These are phyloP conservation scores for Drosophila rubida DNA, from an alignment of 2,888 invertebrate genomes.

Conservation along the genomic window DNA sequence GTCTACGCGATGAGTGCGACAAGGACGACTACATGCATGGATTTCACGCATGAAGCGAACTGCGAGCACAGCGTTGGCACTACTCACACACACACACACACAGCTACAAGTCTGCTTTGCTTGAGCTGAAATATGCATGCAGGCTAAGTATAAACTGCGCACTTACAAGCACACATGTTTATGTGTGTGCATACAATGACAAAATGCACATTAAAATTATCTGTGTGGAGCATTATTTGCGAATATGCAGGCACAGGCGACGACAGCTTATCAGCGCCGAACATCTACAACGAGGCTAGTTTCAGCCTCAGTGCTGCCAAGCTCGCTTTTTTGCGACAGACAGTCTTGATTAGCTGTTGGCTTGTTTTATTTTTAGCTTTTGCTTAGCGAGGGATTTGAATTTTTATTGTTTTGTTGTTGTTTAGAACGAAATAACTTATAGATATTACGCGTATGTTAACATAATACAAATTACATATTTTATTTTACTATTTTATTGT, in stretches of 20 bases:
- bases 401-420: too few relatives aligned
- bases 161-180: not conserved
- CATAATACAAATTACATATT: too few relatives aligned
- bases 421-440: too few relatives aligned
- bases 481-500: too few relatives aligned
- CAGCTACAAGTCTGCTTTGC: not conserved
- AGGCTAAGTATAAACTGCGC: too few relatives aligned
- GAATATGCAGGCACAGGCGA: not conserved
- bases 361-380: too few relatives aligned
- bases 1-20: not conserved
- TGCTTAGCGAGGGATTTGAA: too few relatives aligned
- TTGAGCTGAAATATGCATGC: not conserved
- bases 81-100: not conserved
- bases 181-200: constrained; percentile 1
- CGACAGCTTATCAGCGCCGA: not conserved
- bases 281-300: not conserved
- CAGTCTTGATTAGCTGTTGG: not conserved
- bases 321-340: not conserved
- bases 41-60: not conserved
- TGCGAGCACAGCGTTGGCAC: constrained; percentile 1
- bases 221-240: not conserved
- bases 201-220: constrained; percentile 1
- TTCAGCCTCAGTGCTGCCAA: not conserved
- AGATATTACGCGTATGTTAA: too few relatives aligned
- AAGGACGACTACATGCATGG: not conserved